phyloP scores from a whole-genome alignment of 2,113 vertebrate species.

The Dasyurus viverrinus region DNA sequence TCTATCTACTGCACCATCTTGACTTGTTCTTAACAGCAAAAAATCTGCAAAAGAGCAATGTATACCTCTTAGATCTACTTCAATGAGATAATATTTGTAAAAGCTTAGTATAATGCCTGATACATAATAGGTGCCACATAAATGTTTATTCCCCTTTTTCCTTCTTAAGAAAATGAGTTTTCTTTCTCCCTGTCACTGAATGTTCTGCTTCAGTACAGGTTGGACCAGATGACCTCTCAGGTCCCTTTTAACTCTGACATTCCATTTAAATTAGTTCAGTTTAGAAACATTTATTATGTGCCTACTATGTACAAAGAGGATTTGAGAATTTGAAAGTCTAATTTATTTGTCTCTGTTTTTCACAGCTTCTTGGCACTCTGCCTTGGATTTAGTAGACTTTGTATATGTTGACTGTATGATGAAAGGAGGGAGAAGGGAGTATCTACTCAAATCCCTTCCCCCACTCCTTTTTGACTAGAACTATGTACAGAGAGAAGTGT shows the following conservation, averaged over 20 bases:
- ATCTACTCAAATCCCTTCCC: background rate
- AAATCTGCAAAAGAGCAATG: background rate
- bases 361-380: background rate
- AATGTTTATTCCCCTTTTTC: background rate
- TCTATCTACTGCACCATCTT: too few relatives aligned
- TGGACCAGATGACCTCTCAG: background rate
- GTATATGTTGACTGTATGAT: background rate
- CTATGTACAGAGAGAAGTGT: background rate
- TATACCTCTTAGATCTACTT: background rate
- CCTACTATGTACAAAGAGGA: background rate
- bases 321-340: background rate
- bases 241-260: background rate
- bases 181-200: background rate
- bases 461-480: background rate
- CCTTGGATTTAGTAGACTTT: background rate
- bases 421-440: background rate
- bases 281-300: background rate
- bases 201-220: background rate
- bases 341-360: background rate
- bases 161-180: background rate
- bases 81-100: background rate
- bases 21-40: background rate
- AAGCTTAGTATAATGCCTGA: background rate
- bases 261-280: background rate
- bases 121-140: background rate